Evolutionary conservation across 2,113 vertebrate genomes (phyloP).

Genomic region (Montifringilla adamsi): DNA sequence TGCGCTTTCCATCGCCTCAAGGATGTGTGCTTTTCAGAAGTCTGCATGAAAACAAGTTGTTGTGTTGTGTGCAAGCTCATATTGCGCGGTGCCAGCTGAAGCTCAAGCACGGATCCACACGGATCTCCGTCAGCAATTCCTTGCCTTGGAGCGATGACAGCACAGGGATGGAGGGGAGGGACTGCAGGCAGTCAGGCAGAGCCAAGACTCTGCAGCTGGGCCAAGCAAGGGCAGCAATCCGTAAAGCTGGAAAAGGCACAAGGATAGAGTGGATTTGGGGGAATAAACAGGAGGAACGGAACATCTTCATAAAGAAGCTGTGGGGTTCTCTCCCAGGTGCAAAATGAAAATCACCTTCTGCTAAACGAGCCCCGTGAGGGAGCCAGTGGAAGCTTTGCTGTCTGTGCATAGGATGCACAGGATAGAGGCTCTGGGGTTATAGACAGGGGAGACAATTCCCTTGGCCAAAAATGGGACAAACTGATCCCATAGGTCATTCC

Average conservation of each 20-base stretch:
- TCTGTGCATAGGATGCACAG: neutral
- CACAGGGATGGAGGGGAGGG: neutral
- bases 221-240: neutral
- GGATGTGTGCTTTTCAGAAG: neutral
- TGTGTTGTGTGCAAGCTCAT: neutral
- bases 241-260: neutral
- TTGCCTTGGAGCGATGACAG: neutral
- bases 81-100: neutral
- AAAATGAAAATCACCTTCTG: neutral
- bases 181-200: neutral
- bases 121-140: neutral
- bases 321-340: neutral
- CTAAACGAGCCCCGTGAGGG: accelerated
- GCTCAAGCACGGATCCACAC: neutral
- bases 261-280: neutral
- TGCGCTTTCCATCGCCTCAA: neutral
- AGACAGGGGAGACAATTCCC: neutral
- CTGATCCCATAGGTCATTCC: neutral
- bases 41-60: neutral
- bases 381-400: neutral
- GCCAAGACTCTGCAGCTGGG: neutral
- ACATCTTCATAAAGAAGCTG: accelerated
- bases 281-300: neutral
- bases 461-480: neutral
- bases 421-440: neutral